phyloP scores from a whole-genome alignment of 2,888 invertebrate species.

The Mycalesis mineus region DNA sequence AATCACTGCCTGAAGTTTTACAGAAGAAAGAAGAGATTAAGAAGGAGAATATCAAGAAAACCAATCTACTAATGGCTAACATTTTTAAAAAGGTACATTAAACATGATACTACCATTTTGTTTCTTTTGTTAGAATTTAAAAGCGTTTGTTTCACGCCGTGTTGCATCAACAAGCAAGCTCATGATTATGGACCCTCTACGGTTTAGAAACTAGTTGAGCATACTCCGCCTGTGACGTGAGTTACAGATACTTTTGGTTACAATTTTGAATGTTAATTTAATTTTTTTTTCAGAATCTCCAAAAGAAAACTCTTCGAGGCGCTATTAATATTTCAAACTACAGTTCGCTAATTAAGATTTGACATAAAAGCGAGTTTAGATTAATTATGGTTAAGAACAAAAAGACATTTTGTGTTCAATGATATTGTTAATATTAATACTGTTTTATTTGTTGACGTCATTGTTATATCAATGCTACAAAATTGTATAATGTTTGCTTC shows the following conservation, averaged over 20 bases:
- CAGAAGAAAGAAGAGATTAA: conserved; percentile 79
- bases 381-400: background rate
- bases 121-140: too few relatives aligned
- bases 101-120: too few relatives aligned
- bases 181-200: too few relatives aligned
- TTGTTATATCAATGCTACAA: conserved; percentile 21
- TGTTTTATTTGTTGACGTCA: conserved; percentile 20
- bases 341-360: conserved; percentile 76
- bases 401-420: conserved; percentile 17
- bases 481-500: conserved; percentile 19
- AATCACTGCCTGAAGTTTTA: conserved; percentile 84
- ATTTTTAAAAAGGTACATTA: conserved; percentile 84
- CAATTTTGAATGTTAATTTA: too few relatives aligned
- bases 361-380: conserved; percentile 38
- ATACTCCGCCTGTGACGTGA: too few relatives aligned
- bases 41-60: conserved; percentile 80
- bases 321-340: conserved; percentile 82
- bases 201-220: too few relatives aligned
- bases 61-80: conserved; percentile 86
- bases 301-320: conserved; percentile 82
- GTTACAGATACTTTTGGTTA: too few relatives aligned
- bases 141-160: too few relatives aligned
- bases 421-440: conserved; percentile 16
- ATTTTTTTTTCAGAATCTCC: conserved; percentile 79
- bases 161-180: too few relatives aligned